phyloP scores from a whole-genome alignment of 23 tunicate species.

The Styela clava region DNA sequence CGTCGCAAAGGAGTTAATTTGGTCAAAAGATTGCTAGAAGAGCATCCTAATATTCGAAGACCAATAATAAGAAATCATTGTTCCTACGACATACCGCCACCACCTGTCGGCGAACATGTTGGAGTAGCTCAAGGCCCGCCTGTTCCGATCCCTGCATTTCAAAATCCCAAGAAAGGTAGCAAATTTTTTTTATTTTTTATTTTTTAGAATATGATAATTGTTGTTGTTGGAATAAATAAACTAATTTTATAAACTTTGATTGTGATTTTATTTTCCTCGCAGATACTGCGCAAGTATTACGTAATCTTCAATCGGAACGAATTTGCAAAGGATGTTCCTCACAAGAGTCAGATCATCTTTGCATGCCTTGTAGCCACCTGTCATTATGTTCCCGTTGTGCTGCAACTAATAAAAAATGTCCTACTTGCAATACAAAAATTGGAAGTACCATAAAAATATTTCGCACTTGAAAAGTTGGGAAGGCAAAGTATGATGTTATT shows the following conservation, averaged over 20 bases:
- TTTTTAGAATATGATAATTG: too few relatives aligned
- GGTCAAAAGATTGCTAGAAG: not conserved
- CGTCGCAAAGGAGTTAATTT: not conserved
- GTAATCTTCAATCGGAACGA: not conserved
- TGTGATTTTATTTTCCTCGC: not conserved
- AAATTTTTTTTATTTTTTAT: too few relatives aligned
- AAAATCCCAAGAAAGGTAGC: too few relatives aligned
- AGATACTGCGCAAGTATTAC: not conserved
- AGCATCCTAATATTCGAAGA: not conserved
- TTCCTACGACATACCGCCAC: slow-evolving; percentile 1
- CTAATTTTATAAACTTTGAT: too few relatives aligned
- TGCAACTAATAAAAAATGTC: not conserved
- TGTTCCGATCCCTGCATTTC: too few relatives aligned
- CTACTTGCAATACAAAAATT: not conserved
- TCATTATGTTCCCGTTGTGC: not conserved
- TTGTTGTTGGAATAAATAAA: too few relatives aligned
- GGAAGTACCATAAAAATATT: not conserved
- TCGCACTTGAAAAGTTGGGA: not conserved
- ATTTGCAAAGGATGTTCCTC: not conserved
- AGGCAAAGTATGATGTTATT: too few relatives aligned
- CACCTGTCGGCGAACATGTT: not conserved
- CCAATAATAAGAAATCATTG: slow-evolving; percentile 1
- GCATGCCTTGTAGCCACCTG: not conserved
- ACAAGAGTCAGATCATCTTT: not conserved
- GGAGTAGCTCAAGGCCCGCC: too few relatives aligned